phyloP scores from a whole-genome alignment of 2,888 invertebrate genomes.

The Atrina japonica region DNA sequence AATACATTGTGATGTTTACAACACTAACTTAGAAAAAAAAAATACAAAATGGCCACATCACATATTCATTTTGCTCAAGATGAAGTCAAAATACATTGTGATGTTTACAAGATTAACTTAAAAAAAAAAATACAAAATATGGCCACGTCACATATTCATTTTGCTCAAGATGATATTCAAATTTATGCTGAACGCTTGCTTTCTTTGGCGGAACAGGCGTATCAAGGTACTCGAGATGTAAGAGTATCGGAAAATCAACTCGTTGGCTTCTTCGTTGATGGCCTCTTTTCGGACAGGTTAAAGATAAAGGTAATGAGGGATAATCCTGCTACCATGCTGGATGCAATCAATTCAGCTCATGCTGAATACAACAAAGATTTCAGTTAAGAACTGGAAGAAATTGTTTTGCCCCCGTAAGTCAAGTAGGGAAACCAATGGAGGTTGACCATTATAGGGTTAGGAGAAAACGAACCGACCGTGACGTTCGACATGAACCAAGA shows the following conservation, averaged over 20 bases:
- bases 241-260: conserved; percentile 32
- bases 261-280: conserved; percentile 39
- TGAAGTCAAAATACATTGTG: too few relatives aligned
- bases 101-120: too few relatives aligned
- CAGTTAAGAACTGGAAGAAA: conserved; percentile 28
- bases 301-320: conserved; percentile 45
- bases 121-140: too few relatives aligned
- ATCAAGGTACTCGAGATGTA: background rate
- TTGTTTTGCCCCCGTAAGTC: background rate
- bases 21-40: too few relatives aligned
- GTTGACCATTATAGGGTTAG: conserved; percentile 24
- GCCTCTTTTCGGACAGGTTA: conserved; percentile 22
- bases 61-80: too few relatives aligned
- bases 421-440: conserved; percentile 27
- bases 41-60: too few relatives aligned
- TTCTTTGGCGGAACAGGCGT: conserved; percentile 33
- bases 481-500: too few relatives aligned
- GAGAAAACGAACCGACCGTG: too few relatives aligned
- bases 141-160: too few relatives aligned
- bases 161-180: conserved; percentile 41
- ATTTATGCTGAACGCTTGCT: conserved; percentile 42
- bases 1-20: too few relatives aligned
- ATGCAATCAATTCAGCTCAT: conserved; percentile 29
- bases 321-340: conserved; percentile 25
- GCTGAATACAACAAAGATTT: conserved; percentile 34